Evolutionary conservation across 2,888 invertebrate genomes (phyloP), one percentile per base, ranked within the genome.

Genomic region (Heliconius ethilla): DNA sequence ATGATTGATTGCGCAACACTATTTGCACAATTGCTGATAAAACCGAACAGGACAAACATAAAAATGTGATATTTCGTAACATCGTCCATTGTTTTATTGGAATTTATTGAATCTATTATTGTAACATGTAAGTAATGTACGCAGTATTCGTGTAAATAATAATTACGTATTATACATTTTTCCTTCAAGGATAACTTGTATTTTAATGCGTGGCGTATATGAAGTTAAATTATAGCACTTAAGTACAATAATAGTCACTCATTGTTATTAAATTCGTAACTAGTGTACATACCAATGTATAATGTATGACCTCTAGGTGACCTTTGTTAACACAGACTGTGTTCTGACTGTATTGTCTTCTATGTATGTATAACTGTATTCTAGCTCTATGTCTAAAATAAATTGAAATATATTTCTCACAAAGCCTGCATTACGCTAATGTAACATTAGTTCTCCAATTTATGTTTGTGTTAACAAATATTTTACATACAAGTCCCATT

Each of bases 1-100:
- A 86, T 87, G 87, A 87, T 87, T 85, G 84, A 88, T 90, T 89
- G 86, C 88, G 83, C 86, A 90, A 90, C 86, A 82, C 83, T 88
- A 85, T 90, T 90, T 88, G 84, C 84, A 85, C 87, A 89, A 88
- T 83, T 88, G 89, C 82, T 69, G 79, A 75, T 73, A 73, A 76
- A 77, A 77, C 73, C 63, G 63, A 62, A 77, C 73, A 65, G 74
- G 76, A 76, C 70, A 76, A 77, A 77, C 73, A 73, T 70, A 65
- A 59, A 76, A 77, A 74, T 22, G 67, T 73, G 59, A 25, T 74
- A 67, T 78, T 77, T 67, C 75, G 63, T 77, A 77, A 79, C 62
- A 67, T 72, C 29, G 55, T 75, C 66, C 22, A 77, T 77, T 69
- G 78, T 78, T 78, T 66, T 73, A 72, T 75, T 73, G 11, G 22